Base-by-base conservation (phyloP, 2,888 invertebrate genomes). In the Cerastis rubricosa region DNA sequence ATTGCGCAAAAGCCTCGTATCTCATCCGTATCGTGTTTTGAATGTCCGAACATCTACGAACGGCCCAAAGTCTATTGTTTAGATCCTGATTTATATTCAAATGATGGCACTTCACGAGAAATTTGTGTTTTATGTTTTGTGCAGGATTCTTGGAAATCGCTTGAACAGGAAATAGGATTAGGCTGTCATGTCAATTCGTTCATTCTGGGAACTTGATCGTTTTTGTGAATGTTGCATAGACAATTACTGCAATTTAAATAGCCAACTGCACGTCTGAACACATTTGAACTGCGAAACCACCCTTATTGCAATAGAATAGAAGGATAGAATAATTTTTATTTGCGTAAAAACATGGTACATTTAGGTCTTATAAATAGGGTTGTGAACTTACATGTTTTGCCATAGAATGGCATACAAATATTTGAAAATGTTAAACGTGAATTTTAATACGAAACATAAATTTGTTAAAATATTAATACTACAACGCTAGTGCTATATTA, bases 81-180 rank as follows among this genome's bases (percentile, higher is more conserved):
- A 63, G 49, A 22, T 35, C 9, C 22, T 66, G 78, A 78, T 83
- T 83, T 74, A 83, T 75, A 83, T 83, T 83, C 83, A 61, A 70
- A 69, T 57, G 69, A 70, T 43, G 54, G 7, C 35, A 61, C 54
- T 71, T 71, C 68, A 29, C 40, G 14, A 69, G 77, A 81, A 76
- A 70, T 81, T 66, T 29, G 19, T 45, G 47, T 19, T 66, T 51
- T 66, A 45, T 40, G n/a, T 66, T 51, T 66, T 57, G 47, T 69
- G 68, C 69, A 25, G 19, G n/a, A 29, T 68, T 76, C 67, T 68
- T 40, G 29, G 19, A 63, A 76, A 59, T 47, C 64, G 40, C 14
- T 4, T 69, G 22, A 47, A 75, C n/a, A 54, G 45, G 9, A 51
- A 45, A 45, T 40, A 66, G 17, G 17, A 72, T 67, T 47, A 35